Conservation (phyloP, 2,888 invertebrate species). For the Pilophorus perplexus region DNA sequence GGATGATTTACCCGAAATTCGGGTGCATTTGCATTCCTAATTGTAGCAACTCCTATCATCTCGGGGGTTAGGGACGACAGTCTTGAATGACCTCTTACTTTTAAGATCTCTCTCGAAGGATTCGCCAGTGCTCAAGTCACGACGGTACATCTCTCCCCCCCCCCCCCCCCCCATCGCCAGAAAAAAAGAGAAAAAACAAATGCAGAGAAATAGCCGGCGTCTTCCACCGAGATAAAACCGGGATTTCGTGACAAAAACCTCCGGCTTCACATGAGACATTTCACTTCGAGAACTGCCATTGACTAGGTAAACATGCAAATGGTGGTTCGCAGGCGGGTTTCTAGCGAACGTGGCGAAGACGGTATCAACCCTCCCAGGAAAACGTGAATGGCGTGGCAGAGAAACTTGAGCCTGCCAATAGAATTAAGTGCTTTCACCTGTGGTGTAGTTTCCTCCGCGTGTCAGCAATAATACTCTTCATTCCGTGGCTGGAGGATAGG, state of each 20-base stretch:
- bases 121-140: too few species aligned
- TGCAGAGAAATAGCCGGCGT: constrained; percentile 7
- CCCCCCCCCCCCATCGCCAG: neutral
- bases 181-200: constrained; percentile 1
- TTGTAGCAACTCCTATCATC: too few species aligned
- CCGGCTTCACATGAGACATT: constrained; percentile 34
- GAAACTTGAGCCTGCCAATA: constrained; percentile 10
- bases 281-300: constrained; percentile 39
- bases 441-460: neutral
- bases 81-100: too few species aligned
- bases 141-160: constrained; percentile 4
- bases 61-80: too few species aligned
- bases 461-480: neutral
- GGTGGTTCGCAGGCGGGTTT: constrained; percentile 23
- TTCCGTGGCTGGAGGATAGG: neutral
- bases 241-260: constrained; percentile 30
- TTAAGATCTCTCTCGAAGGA: too few species aligned
- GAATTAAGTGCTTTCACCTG: constrained; percentile 39
- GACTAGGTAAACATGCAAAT: constrained; percentile 39
- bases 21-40: too few species aligned
- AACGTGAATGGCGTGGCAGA: constrained; percentile 36
- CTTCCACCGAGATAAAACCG: constrained; percentile 8
- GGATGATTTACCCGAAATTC: too few species aligned
- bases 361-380: constrained; percentile 32
- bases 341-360: constrained; percentile 21